Base-by-base conservation (phyloP, 2,888 invertebrate species). In the Coelinius sp. region DNA sequence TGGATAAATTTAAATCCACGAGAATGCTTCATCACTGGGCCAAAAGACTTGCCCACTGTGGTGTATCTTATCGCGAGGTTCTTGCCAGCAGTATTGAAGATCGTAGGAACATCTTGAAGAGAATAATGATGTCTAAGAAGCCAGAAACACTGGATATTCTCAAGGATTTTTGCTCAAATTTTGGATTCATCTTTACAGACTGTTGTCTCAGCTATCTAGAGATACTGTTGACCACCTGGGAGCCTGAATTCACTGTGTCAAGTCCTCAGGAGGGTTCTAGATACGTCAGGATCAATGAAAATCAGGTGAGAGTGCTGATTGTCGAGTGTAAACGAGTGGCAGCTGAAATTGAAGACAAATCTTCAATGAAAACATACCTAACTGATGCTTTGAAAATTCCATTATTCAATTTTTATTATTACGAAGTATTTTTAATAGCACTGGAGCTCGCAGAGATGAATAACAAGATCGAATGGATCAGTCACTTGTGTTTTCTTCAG, bases 341-440 rank as follows among this genome's bases (percentile, higher is more conserved):
- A 41, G 70, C 78, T 0, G 71, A 81, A 73, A 86, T 89, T 25
- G 62, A 1, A 5, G 81, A 88, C 70, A 85, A 84, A 77, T 75
- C 77, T 17, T 69, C 78, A 22, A 77, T 88, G 63, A 77, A 81
- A 72, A 71, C 74, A 71, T 22, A 78, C 70, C 75, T 88, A 27
- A 7, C 24, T 7, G 46, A 38, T 20, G 70, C 68, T 52, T 69
- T 79, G 35, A 71, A 35, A 44, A 70, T 70, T n/a, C 46, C 74
- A 6, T 73, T 71, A 89, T 83, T 89, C 0, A 90, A 90, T 80
- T 88, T 88, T 75, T 91, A 90, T 79, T 85, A 90, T 75, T 90
- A 90, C 73, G 91, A 91, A 84, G 88, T 89, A 3, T 90, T 89
- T 75, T 79, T 88, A 24, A 88, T 88, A 17, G 86, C 90, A 52